phyloP scores from a whole-genome alignment of 2,113 vertebrate species.

The Percopsis transmontana region DNA sequence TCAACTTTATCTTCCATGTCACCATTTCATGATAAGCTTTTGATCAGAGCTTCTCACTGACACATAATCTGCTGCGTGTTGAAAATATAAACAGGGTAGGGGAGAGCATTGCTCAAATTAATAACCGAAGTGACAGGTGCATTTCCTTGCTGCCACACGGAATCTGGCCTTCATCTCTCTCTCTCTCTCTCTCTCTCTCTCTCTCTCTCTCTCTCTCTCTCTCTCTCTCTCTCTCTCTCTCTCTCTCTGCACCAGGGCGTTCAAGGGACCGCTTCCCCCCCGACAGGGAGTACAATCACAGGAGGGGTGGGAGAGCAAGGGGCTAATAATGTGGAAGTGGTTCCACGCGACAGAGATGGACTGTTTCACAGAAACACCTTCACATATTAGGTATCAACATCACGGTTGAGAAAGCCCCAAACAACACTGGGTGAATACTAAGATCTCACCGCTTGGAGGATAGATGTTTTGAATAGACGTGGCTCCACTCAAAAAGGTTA shows the following conservation, averaged over 20 bases:
- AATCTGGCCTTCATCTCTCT: constrained; percentile 73
- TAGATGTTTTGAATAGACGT: background rate
- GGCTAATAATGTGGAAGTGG: constrained; percentile 31
- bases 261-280: background rate
- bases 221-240: constrained; percentile 61
- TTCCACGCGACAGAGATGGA: constrained; percentile 22
- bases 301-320: background rate
- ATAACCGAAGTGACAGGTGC: constrained; percentile 31
- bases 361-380: constrained; percentile 5
- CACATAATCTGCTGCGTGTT: constrained; percentile 10
- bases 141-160: constrained; percentile 61
- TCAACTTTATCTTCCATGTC: constrained; percentile 42
- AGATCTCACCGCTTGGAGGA: background rate
- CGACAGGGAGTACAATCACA: constrained; percentile 29
- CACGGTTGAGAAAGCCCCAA: constrained; percentile 29
- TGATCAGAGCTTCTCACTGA: background rate
- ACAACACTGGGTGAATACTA: constrained; percentile 17
- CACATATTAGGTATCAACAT: constrained; percentile 30
- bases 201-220: constrained; percentile 65
- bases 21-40: constrained; percentile 7
- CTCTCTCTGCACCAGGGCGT: background rate
- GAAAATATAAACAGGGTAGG: constrained; percentile 25
- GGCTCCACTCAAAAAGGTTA: too few relatives aligned
- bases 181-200: constrained; percentile 35
- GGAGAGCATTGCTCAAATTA: constrained; percentile 21